Evolutionary conservation across 2,888 invertebrate species (phyloP).

Genomic region (Diploptera punctata): DNA sequence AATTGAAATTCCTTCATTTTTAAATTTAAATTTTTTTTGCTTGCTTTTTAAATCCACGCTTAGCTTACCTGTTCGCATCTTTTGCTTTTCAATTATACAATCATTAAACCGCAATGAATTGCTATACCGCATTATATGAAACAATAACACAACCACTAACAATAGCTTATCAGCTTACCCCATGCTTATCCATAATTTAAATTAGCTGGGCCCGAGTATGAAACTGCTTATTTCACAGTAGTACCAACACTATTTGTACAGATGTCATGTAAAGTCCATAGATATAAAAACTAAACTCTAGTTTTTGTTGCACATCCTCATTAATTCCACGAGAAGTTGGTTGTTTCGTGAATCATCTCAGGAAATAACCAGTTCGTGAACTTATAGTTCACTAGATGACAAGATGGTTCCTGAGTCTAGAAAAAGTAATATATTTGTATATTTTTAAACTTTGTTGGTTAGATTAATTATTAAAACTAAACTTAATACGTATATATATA

Average conservation of each 20-base stretch:
- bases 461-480: too few species aligned
- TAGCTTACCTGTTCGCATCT: constrained; percentile 28
- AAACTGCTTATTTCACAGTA: neutral
- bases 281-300: too few species aligned
- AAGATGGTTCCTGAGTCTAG: too few species aligned
- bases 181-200: neutral
- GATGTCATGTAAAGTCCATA: neutral
- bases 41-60: constrained; percentile 26
- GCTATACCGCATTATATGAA: neutral
- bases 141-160: neutral
- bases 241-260: neutral
- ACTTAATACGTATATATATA: too few species aligned
- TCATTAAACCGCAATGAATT: neutral
- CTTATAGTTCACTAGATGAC: too few species aligned
- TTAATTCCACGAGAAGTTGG: too few species aligned
- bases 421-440: too few species aligned
- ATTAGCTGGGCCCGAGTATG: neutral
- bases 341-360: too few species aligned
- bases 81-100: constrained; percentile 16
- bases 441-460: too few species aligned
- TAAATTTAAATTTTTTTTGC: constrained; percentile 5
- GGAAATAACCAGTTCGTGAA: too few species aligned
- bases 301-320: too few species aligned
- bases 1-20: constrained; percentile 11
- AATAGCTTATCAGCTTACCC: constrained; percentile 7